Evolutionary conservation across 92 coral and sea anemone genomes (phyloP), one percentile per base, ranked within the genome.

Genomic region (Phymanthus crucifer): DNA sequence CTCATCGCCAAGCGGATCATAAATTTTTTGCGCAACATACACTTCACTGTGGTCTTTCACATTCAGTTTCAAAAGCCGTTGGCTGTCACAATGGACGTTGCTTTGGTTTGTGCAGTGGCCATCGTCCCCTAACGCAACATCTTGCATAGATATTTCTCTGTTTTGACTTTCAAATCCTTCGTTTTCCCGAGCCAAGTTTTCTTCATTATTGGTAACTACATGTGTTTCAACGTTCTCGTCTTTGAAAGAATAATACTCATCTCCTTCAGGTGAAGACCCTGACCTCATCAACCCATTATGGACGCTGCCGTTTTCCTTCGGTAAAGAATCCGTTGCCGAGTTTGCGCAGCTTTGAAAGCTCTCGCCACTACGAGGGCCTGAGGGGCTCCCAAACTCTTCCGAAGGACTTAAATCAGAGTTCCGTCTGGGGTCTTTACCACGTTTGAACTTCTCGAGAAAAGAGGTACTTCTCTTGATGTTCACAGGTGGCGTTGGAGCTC

Each of bases 321-420:
- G 19, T 9, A 35, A 11, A 6, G 93, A 70, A 3, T 79, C 78
- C 40, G 82, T 66, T 11, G 89, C 86, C 36, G 93, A 88, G 58
- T 88, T 87, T 13, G 57, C 43, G 48, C 94, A 92, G 66, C 92
- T 90, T 47, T 92, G 94, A 76, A 92, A 92, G 74, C 91, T 89
- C 64, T 87, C 90, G n/a, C n/a, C n/a, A 9, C 35, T 24, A 9
- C 87, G 64, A 31, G 31, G 13, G 35, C 79, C 47, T 29, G 68
- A 74, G 65, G 23, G 66, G 35, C 76, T 40, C 47, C 34, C 80
- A 47, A 86, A 78, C 48, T 73, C 89, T 52, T 74, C 24, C 13
- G 69, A 19, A 73, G 85, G 82, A 73, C 69, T 79, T 66, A 73
- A 37, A 52, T 43, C 78, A 37, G 54, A 38, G 0, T 69, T 35